Percentiles rank a stretch among this genome's conserved stretches.
Conservation (phyloP, 2,888 invertebrate species). For the Linyphia triangularis region DNA sequence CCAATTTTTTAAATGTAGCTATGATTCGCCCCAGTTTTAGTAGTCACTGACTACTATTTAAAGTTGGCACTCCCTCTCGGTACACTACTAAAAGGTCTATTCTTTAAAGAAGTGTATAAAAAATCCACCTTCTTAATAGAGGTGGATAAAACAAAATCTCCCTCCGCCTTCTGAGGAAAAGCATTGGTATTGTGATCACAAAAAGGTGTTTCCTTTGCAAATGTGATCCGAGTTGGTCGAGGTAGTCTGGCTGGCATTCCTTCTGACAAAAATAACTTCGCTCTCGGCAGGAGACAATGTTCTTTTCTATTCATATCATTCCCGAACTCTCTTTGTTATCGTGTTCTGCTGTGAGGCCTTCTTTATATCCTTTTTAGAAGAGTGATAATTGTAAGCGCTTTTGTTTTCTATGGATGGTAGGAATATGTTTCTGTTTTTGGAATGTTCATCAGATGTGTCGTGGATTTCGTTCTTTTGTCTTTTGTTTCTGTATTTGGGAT, state of each 20-base stretch:
- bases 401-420: constrained; percentile 8
- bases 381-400: constrained; percentile 55
- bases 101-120: no score
- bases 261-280: constrained; percentile 70
- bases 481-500: no score
- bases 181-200: no score
- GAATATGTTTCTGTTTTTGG: constrained; percentile 39
- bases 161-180: no score
- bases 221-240: constrained; percentile 54
- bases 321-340: constrained; percentile 60
- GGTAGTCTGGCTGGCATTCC: constrained; percentile 63
- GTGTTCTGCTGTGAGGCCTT: constrained; percentile 9
- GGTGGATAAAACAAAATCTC: no score
- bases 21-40: no score
- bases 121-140: no score
- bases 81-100: no score
- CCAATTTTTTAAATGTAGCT: no score
- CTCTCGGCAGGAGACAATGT: constrained; percentile 72
- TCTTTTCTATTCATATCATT: constrained; percentile 75
- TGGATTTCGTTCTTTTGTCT: neutral
- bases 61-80: no score
- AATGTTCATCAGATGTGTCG: neutral
- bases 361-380: constrained; percentile 41
- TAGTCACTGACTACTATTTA: no score
- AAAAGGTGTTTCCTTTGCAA: constrained; percentile 62